Base-by-base conservation (phyloP, 2,797 vertebrate species). In the Sebastes vulpes region DNA sequence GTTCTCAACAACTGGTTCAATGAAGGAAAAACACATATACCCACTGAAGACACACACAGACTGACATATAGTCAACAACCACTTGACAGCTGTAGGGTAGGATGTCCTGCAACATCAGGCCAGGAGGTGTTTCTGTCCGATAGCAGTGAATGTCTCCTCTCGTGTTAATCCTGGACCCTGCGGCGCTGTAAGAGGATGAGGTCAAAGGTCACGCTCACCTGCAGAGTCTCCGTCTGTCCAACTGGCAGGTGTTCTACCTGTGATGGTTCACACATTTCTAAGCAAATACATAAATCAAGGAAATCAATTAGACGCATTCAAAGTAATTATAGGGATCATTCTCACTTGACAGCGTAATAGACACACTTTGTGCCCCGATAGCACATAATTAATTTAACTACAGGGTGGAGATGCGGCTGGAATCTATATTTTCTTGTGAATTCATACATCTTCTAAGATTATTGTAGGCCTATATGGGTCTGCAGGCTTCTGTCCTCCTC, bases 171-270 rank as follows among this genome's bases (percentile, higher is more conserved):
- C 84, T 18, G 65, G 35, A 57, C 38, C 5, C 48, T 18, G 72
- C 42, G 25, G 74, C 3, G 21, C 48, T 52, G 25, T 3, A n/a
- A 73, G 63, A 72, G n/a, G 21, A 38, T 1, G 18, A 59, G 76
- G 76, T 79, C 68, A 74, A 50, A 84, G 29, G 31, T 86, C 68
- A 29, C 1, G 2, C 16, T 77, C 56, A 16, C 79, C 74, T 79
- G 82, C 68, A 3, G 63, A 0, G 82, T 46, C 31, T 77, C 89
- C 79, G 32, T 88, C 82, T 88, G 86, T 69, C 56, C 31, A 12
- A 35, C 68, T 46, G 31, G 61, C 72, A 69, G 67, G 67, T 42
- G 57, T 32, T 72, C 66, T 16, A 20, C 67, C 23, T 21, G 72
- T 5, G 28, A 29, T 1, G 35, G 3, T 50, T 74, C 53, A 58